These are phyloP conservation scores for Corythornis leucogaster DNA, from an alignment of 2,797 vertebrate species.

Conservation along the genomic window DNA sequence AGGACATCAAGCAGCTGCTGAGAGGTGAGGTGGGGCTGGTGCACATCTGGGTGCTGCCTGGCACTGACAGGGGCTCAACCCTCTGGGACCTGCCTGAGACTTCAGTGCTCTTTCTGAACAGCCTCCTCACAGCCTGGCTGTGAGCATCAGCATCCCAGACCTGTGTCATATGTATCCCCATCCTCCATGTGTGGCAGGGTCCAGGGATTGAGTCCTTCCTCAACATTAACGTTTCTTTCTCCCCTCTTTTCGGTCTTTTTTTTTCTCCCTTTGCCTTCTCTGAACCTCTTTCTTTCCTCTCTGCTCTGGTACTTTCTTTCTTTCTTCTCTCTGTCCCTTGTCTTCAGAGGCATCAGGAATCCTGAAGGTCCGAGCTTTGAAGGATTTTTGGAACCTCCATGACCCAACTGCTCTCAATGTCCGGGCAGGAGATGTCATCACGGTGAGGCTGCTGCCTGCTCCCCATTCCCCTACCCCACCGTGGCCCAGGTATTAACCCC, in stretches of 20 bases:
- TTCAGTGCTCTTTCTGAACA: not conserved
- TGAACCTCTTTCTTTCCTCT: not conserved
- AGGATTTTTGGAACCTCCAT: conserved; percentile 97
- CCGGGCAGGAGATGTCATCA: conserved; percentile 93
- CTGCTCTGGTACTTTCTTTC: not conserved
- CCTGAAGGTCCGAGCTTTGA: conserved; percentile 93
- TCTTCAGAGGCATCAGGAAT: conserved; percentile 92
- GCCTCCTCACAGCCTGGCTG: not conserved
- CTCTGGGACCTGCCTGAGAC: not conserved
- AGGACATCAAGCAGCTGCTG: conserved; percentile 95
- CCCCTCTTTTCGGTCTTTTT: not conserved
- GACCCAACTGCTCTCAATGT: conserved; percentile 96
- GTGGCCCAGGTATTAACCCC: not conserved
- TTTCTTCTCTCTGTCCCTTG: conserved; percentile 20
- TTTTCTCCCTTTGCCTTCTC: not conserved
- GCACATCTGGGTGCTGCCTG: rapidly evolving
- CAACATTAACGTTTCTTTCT: conserved; percentile 16
- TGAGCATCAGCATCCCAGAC: not conserved
- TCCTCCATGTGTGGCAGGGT: not conserved
- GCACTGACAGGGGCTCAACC: not conserved
- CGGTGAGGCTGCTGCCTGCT: conserved; percentile 77
- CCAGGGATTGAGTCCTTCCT: not conserved
- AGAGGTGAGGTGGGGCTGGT: conserved; percentile 81
- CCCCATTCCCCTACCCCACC: rapidly evolving
- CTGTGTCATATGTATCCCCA: rapidly evolving